phyloP scores from a whole-genome alignment of 2,888 invertebrate genomes.

The Tipula vernalis region DNA sequence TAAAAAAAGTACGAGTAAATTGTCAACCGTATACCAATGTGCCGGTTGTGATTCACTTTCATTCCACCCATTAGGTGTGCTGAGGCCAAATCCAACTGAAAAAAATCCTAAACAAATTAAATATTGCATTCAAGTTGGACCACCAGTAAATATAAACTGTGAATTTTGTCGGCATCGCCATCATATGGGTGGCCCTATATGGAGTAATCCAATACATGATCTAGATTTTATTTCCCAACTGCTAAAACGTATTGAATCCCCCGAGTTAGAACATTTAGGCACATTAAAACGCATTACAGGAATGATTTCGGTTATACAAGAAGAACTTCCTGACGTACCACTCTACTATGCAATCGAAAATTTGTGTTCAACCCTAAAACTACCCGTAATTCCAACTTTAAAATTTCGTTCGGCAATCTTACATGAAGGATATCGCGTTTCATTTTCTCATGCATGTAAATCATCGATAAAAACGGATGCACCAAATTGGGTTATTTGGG shows the following conservation, averaged over 20 bases:
- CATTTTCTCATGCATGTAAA: conserved; percentile 80
- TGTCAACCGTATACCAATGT: conserved; percentile 82
- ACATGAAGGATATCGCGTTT: conserved; percentile 82
- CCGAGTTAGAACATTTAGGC: conserved; percentile 38
- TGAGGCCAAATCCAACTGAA: conserved; percentile 44
- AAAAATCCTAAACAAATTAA: conserved; percentile 46
- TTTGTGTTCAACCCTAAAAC: conserved; percentile 58
- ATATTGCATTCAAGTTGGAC: conserved; percentile 54
- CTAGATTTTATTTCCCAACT: conserved; percentile 59
- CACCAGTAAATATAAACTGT: conserved; percentile 54
- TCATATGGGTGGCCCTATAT: conserved; percentile 88
- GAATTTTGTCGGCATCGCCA: conserved; percentile 61
- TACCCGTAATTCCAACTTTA: conserved; percentile 56
- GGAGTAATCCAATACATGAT: conserved; percentile 79
- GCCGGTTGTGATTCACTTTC: conserved; percentile 74
- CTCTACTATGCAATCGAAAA: conserved; percentile 78
- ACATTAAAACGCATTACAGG: conserved; percentile 70
- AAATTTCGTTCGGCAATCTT: conserved; percentile 72
- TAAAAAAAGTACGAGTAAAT: conserved; percentile 75
- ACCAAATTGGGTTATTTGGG: conserved; percentile 78
- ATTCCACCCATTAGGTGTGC: conserved; percentile 61
- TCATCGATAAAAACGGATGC: conserved; percentile 89
- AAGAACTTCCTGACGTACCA: conserved; percentile 75
- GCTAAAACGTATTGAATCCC: conserved; percentile 37
- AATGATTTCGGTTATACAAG: conserved; percentile 62